Conservation (phyloP, 2,888 invertebrate genomes). For the Drosophila siamana region DNA sequence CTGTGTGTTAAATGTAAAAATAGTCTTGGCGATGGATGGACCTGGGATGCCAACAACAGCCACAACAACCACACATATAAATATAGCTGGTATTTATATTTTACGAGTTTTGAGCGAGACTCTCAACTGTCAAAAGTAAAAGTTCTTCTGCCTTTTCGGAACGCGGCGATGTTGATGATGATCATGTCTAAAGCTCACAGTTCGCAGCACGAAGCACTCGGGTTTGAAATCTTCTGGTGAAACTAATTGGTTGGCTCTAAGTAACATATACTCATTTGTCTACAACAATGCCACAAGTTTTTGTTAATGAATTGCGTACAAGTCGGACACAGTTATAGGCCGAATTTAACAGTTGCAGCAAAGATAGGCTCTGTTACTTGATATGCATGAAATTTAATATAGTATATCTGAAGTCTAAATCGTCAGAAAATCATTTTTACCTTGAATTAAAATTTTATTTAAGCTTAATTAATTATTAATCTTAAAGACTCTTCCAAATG, state of each 20-base stretch:
- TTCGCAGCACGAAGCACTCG: constrained; percentile 2
- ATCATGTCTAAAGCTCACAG: constrained; percentile 31
- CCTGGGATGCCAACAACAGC: constrained; percentile 38
- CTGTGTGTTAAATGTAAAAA: constrained; percentile 59
- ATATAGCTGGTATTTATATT: constrained; percentile 31
- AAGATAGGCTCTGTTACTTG: constrained; percentile 7
- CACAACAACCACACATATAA: background rate
- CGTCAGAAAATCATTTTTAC: background rate
- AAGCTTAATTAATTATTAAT: no score
- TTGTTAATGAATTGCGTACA: constrained; percentile 8
- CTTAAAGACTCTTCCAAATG: no score
- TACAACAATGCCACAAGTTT: constrained; percentile 9
- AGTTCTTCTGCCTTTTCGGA: constrained; percentile 70
- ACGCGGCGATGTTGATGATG: constrained; percentile 45
- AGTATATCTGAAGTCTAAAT: background rate
- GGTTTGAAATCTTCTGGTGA: constrained; percentile 41
- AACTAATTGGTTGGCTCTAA: constrained; percentile 52
- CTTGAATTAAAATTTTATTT: background rate
- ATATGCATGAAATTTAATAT: background rate
- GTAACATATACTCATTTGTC: background rate
- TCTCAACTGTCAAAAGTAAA: constrained; percentile 71
- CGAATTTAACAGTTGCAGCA: background rate
- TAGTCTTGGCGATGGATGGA: constrained; percentile 55
- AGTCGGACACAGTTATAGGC: constrained; percentile 13
- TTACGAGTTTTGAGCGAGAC: constrained; percentile 39